Conservation (phyloP, 2,888 invertebrate genomes). For the Eurytoma adleriae region DNA sequence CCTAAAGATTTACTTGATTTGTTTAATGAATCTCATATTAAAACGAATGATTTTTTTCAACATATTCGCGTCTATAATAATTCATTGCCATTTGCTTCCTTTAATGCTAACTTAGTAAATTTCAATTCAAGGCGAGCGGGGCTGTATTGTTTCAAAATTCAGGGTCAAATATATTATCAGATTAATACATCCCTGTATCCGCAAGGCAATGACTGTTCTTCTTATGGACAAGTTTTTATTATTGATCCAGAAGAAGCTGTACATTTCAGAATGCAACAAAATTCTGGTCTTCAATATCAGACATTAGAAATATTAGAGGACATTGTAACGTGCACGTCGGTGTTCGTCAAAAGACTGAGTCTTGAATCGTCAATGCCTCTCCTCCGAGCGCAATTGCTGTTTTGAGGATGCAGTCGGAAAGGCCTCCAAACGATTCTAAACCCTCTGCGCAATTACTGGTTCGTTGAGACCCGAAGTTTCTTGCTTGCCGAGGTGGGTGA, state of each 20-base stretch:
- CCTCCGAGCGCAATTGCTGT: too few relatives aligned
- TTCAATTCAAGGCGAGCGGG: constrained; percentile 49
- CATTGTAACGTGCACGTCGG: too few relatives aligned
- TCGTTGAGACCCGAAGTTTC: too few relatives aligned
- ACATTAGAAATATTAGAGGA: too few relatives aligned
- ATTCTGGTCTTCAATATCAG: too few relatives aligned
- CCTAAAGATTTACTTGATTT: constrained; percentile 26
- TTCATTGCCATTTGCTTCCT: constrained; percentile 43
- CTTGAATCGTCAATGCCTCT: too few relatives aligned
- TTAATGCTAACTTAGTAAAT: constrained; percentile 55
- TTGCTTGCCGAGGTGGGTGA: too few relatives aligned
- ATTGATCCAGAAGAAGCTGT: constrained; percentile 52
- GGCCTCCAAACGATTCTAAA: too few relatives aligned
- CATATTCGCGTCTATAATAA: constrained; percentile 42
- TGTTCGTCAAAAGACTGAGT: too few relatives aligned
- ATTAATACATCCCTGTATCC: constrained; percentile 56
- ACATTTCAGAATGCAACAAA: neutral
- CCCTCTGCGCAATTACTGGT: too few relatives aligned
- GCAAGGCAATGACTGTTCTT: constrained; percentile 46
- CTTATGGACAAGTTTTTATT: constrained; percentile 56
- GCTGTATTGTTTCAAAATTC: constrained; percentile 55
- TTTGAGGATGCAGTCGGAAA: too few relatives aligned
- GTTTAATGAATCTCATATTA: constrained; percentile 30
- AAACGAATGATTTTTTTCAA: constrained; percentile 19
- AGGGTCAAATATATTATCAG: constrained; percentile 59